Evolutionary conservation across 2,113 vertebrate genomes (phyloP).

Genomic region (Xenopus borealis): DNA sequence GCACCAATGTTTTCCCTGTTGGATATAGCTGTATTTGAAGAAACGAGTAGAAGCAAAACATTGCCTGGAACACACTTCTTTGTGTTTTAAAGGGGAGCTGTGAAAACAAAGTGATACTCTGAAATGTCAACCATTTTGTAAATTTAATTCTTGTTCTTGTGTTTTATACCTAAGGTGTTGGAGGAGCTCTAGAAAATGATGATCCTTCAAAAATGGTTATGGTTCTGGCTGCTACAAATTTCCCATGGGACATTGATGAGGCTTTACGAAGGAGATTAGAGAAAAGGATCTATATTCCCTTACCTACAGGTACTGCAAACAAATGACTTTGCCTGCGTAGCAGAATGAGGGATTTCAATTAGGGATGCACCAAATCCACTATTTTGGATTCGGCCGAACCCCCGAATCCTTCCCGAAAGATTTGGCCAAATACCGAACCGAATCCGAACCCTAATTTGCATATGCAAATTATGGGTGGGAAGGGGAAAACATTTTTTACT

Average conservation of each 20-base stretch:
- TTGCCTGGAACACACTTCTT: slow-evolving; percentile 20
- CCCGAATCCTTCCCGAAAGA: no score
- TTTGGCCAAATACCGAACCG: no score
- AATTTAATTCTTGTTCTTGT: background rate
- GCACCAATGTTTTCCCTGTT: slow-evolving; percentile 1
- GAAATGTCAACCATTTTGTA: background rate
- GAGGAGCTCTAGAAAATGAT: slow-evolving; percentile 74
- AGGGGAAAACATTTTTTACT: no score
- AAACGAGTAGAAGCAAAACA: background rate
- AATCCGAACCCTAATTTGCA: no score
- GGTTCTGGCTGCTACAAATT: slow-evolving; percentile 78
- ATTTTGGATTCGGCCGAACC: no score
- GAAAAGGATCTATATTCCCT: slow-evolving; percentile 78
- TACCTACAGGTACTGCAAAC: slow-evolving; percentile 67
- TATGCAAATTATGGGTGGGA: no score
- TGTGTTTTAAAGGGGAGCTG: slow-evolving; percentile 3
- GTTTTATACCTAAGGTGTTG: slow-evolving; percentile 64
- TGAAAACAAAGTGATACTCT: background rate
- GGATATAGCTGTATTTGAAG: slow-evolving; percentile 17
- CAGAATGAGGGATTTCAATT: no score
- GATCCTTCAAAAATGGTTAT: slow-evolving; percentile 81
- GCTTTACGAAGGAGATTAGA: slow-evolving; percentile 74
- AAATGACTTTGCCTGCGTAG: background rate
- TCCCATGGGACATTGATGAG: slow-evolving; percentile 80
- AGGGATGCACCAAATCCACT: no score